Evolutionary conservation across 2,888 invertebrate species (phyloP).

Genomic region (Diachrysia chrysitis): DNA sequence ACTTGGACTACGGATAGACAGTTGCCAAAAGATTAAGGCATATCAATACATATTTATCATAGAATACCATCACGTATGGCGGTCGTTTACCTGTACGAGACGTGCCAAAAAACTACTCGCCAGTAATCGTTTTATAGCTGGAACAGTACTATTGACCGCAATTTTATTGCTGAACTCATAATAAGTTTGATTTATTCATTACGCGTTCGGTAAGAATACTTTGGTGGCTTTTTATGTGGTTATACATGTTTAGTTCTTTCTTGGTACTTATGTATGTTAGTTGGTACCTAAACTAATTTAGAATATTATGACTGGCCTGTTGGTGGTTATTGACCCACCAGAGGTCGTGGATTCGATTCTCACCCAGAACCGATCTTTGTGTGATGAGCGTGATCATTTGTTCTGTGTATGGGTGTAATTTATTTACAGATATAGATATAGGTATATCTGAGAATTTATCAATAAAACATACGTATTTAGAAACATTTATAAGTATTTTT

Average conservation of each 20-base stretch:
- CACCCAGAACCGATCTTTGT: too few species aligned
- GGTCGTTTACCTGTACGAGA: conserved; percentile 44
- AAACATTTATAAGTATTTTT: too few species aligned
- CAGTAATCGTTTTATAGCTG: conserved; percentile 43
- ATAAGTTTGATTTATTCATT: conserved; percentile 25
- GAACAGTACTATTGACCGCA: conserved; percentile 37
- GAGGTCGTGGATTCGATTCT: too few species aligned
- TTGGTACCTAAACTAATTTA: neutral
- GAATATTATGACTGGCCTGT: too few species aligned
- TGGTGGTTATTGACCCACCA: too few species aligned
- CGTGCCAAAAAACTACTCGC: conserved; percentile 53
- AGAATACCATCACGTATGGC: conserved; percentile 51
- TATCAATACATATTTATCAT: conserved; percentile 28
- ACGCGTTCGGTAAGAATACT: conserved; percentile 6
- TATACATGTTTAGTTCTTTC: neutral
- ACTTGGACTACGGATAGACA: conserved; percentile 28
- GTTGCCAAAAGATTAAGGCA: conserved; percentile 53
- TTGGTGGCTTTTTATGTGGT: neutral
- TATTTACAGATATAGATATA: too few species aligned
- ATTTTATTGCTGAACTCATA: conserved; percentile 20
- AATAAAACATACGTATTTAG: too few species aligned
- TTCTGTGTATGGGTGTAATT: too few species aligned
- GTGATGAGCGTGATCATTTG: too few species aligned
- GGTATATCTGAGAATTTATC: too few species aligned
- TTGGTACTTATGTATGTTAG: neutral